Evolutionary conservation across 2,113 vertebrate genomes (phyloP).

Genomic region (Gymnobelideus leadbeateri): DNA sequence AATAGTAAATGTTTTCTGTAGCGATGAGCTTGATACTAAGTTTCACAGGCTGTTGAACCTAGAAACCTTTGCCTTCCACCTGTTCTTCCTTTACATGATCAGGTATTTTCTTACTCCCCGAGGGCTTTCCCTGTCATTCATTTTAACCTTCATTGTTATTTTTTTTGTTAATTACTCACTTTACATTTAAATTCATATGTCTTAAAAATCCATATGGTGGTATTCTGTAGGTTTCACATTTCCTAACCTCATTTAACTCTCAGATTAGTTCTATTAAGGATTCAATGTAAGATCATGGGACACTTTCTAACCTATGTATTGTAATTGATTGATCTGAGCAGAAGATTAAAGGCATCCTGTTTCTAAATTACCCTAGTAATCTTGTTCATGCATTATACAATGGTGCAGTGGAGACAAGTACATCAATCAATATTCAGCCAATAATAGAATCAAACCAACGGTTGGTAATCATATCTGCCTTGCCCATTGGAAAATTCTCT

Average conservation of each 20-base stretch:
- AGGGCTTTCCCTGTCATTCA: constrained; percentile 65
- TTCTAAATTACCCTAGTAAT: constrained; percentile 77
- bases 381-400: constrained; percentile 76
- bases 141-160: constrained; percentile 30
- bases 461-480: constrained; percentile 46
- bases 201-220: constrained; percentile 41
- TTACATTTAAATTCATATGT: constrained; percentile 31
- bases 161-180: constrained; percentile 53
- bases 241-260: constrained; percentile 63
- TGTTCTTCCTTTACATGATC: constrained; percentile 65
- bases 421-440: constrained; percentile 71
- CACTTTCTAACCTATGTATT: constrained; percentile 67
- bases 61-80: constrained; percentile 75
- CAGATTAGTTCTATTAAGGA: constrained; percentile 68
- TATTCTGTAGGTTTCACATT: constrained; percentile 49
- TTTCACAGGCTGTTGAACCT: constrained; percentile 62
- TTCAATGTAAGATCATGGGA: constrained; percentile 56
- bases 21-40: constrained; percentile 24
- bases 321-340: constrained; percentile 69
- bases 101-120: constrained; percentile 67
- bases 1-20: constrained; percentile 31
- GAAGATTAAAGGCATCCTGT: constrained; percentile 76
- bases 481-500: constrained; percentile 47
- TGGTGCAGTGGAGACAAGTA: constrained; percentile 70
- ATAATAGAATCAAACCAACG: constrained; percentile 64